Conservation (phyloP, 2,113 vertebrate species). For the Mustelus asterias region DNA sequence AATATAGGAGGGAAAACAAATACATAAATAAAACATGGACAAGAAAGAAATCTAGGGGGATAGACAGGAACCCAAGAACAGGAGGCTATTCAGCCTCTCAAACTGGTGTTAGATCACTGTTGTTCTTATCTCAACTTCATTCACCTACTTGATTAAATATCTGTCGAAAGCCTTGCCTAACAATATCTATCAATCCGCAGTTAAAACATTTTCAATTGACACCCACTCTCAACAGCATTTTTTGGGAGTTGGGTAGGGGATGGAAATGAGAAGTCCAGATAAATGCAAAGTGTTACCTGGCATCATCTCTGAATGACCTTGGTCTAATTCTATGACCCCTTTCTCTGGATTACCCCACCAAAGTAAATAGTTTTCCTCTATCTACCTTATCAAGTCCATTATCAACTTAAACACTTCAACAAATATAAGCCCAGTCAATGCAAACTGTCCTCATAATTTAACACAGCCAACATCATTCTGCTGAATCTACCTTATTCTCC, state of each 20-base stretch:
- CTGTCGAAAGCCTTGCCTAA: not conserved
- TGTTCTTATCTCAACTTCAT: not conserved
- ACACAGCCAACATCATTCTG: not conserved
- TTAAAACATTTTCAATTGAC: not conserved
- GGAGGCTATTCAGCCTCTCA: not conserved
- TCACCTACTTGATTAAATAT: not conserved
- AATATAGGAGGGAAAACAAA: not conserved
- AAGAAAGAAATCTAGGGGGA: not conserved
- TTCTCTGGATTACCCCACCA: not conserved
- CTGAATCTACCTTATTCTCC: not conserved
- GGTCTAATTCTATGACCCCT: not conserved
- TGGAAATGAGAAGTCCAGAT: not conserved
- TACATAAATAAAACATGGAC: not conserved
- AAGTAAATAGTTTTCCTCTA: not conserved
- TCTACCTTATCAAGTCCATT: not conserved
- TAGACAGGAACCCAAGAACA: not conserved
- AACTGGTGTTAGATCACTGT: not conserved
- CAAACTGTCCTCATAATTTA: not conserved
- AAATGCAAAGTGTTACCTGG: too few species aligned
- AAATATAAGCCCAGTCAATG: not conserved
- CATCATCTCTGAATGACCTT: not conserved
- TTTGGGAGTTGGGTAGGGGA: not conserved
- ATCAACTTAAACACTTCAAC: not conserved
- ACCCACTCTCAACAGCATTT: not conserved
- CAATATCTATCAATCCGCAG: not conserved